Percentiles rank a stretch among this genome's conserved stretches.
Evolutionary conservation across 2,113 vertebrate genomes (phyloP).

Genomic region (Aleadryas rufinucha): DNA sequence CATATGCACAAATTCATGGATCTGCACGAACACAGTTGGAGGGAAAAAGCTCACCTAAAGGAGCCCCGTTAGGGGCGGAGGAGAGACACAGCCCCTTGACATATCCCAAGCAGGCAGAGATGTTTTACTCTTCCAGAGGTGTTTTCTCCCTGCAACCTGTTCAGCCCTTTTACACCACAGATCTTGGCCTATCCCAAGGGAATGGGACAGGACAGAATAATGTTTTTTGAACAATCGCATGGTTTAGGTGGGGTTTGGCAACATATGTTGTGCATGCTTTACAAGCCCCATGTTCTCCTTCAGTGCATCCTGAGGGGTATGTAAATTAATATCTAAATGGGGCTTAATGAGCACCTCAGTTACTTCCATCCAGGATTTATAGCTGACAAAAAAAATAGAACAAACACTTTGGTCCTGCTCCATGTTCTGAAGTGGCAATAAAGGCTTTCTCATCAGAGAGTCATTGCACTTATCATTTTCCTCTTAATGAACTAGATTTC

Average conservation of each 20-base stretch:
- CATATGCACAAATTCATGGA: background rate
- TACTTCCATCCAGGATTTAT: background rate
- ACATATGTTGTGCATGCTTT: background rate
- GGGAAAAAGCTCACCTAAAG: background rate
- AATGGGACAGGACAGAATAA: background rate
- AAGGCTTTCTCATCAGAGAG: background rate
- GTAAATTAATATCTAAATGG: background rate
- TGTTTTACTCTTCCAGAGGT: background rate
- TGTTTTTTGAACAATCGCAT: fast-evolving
- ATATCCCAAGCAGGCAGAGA: background rate
- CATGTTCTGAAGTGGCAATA: background rate
- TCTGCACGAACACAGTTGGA: fast-evolving
- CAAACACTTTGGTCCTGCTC: background rate
- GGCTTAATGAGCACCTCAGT: background rate
- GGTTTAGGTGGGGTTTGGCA: background rate
- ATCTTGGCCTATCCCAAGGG: background rate
- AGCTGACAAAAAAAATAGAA: background rate
- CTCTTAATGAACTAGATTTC: background rate
- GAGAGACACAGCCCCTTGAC: background rate
- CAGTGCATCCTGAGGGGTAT: background rate
- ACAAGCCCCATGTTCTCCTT: background rate
- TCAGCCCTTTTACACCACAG: background rate
- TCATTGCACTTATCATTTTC: background rate
- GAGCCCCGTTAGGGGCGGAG: background rate
- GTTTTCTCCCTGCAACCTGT: background rate